phyloP scores from a whole-genome alignment of 1,140 invertebrate species.

The Hesperophylax magnus region DNA sequence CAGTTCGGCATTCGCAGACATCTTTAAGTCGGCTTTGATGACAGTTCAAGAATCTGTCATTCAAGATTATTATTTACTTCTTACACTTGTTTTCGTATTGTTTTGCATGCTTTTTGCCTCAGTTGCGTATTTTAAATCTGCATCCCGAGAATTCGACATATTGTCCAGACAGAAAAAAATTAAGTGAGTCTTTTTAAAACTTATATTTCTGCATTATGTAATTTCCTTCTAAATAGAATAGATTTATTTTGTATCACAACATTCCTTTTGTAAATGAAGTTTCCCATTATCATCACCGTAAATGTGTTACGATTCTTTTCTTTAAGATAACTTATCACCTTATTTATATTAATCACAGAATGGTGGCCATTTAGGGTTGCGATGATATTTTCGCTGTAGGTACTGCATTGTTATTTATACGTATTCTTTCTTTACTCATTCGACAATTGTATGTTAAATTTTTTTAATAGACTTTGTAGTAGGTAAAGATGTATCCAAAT shows the following conservation, averaged over 20 bases:
- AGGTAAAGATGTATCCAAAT: too few relatives aligned
- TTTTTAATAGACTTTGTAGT: too few relatives aligned
- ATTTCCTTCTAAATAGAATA: not conserved
- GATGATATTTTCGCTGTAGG: too few relatives aligned
- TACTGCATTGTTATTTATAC: too few relatives aligned
- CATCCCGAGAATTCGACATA: not conserved
- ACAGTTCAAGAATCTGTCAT: slow-evolving; percentile 34
- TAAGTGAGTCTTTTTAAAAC: slow-evolving; percentile 24
- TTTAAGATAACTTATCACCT: too few relatives aligned
- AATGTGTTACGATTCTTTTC: too few relatives aligned
- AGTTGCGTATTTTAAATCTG: slow-evolving; percentile 1
- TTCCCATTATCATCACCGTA: too few relatives aligned
- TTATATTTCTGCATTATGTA: slow-evolving; percentile 16
- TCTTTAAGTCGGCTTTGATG: slow-evolving; percentile 19
- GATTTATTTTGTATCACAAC: not conserved
- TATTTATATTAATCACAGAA: too few relatives aligned
- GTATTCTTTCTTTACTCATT: too few relatives aligned
- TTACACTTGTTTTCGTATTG: not conserved
- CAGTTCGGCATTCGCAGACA: slow-evolving; percentile 32
- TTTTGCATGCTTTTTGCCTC: slow-evolving; percentile 4
- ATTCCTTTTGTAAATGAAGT: not conserved
- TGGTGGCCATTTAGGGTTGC: too few relatives aligned
- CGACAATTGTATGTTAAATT: too few relatives aligned
- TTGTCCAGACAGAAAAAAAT: not conserved
- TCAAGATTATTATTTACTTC: slow-evolving; percentile 1